Conservation (phyloP, 2,888 invertebrate species). For the Aphidoletes aphidimyza region DNA sequence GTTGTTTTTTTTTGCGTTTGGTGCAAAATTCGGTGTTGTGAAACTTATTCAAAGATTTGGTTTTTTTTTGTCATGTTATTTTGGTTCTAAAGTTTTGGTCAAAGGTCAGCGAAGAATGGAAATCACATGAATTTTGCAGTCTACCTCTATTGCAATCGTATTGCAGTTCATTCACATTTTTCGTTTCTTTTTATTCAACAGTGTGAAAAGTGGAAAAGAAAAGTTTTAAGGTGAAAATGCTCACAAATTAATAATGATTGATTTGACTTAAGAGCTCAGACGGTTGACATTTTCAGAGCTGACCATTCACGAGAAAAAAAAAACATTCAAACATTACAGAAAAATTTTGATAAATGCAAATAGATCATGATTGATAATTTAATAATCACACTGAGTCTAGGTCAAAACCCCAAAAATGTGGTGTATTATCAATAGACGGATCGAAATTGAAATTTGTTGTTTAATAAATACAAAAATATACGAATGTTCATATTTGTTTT, state of each 20-base stretch:
- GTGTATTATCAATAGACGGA: no score
- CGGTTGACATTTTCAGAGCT: no score
- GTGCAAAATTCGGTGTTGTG: background rate
- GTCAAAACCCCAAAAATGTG: no score
- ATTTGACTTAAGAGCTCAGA: background rate
- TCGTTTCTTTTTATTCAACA: background rate
- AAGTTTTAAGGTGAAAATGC: background rate
- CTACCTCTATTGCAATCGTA: background rate
- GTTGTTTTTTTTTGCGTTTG: no score
- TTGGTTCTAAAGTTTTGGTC: background rate
- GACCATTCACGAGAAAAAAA: no score
- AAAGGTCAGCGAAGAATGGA: background rate
- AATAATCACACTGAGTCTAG: no score
- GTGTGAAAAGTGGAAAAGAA: background rate
- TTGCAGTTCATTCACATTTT: background rate
- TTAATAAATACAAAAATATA: no score
- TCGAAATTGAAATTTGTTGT: no score
- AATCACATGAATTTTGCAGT: slow-evolving; percentile 8
- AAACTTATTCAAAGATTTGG: background rate
- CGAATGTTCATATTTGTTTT: no score
- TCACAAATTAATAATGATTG: background rate
- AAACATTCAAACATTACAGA: no score
- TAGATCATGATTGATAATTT: no score
- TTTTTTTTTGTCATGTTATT: background rate
- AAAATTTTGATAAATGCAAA: no score